phyloP scores from a whole-genome alignment of 30 jellyfish, hydroid and myxozoan genomes.

The Nemopilema nomurai region DNA sequence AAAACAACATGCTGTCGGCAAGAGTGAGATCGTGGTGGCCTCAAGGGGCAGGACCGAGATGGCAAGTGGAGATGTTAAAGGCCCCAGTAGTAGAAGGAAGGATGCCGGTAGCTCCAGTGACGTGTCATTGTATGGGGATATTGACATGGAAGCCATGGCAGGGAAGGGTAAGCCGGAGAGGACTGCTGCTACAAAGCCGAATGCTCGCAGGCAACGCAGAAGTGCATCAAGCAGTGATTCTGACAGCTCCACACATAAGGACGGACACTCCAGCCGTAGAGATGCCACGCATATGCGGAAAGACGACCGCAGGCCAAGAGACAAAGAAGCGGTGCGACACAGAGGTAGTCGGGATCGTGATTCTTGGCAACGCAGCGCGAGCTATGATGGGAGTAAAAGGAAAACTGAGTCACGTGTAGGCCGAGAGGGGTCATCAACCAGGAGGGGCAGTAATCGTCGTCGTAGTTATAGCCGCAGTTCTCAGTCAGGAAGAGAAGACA shows the following conservation, averaged over 20 bases:
- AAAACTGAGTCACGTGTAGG: neutral
- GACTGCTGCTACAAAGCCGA: too few species aligned
- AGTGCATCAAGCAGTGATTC: neutral
- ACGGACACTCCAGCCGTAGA: neutral
- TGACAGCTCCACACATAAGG: neutral
- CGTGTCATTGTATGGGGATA: constrained; percentile 45
- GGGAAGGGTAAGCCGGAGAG: neutral
- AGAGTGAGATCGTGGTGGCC: neutral
- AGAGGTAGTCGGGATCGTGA: neutral
- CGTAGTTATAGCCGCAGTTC: constrained; percentile 3
- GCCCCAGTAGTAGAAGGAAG: neutral
- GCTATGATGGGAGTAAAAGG: neutral
- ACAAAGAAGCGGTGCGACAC: neutral
- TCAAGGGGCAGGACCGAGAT: neutral
- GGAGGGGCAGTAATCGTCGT: neutral
- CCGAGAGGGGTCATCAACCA: neutral
- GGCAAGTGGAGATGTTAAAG: neutral
- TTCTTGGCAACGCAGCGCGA: neutral
- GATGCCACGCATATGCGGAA: neutral
- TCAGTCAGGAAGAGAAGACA: neutral
- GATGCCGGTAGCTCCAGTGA: constrained; percentile 35
- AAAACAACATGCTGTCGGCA: neutral
- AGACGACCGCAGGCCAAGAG: neutral
- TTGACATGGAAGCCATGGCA: constrained; percentile 16
- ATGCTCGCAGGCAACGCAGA: neutral